Conservation (phyloP, 2,113 vertebrate genomes). For the Myodes glareolus region DNA sequence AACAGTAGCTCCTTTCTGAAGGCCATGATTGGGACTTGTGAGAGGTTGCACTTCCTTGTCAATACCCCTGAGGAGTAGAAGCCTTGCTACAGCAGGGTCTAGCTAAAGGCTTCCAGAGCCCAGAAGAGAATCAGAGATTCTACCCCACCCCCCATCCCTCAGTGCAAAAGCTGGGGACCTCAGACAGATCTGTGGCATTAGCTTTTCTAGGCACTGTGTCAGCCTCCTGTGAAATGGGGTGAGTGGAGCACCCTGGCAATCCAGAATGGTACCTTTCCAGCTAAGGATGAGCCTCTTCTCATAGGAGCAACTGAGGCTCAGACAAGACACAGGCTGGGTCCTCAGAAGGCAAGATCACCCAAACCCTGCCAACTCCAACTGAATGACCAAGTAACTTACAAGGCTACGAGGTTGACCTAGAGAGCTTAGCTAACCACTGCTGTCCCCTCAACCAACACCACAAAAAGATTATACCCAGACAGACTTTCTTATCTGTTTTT, state of each 20-base stretch:
- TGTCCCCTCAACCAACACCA: too few species aligned
- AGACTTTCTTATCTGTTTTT: too few species aligned
- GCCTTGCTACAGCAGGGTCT: not conserved
- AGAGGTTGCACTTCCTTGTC: not conserved
- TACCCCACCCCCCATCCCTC: too few species aligned
- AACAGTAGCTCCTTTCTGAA: not conserved
- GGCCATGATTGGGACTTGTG: not conserved
- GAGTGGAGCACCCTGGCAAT: fast-evolving
- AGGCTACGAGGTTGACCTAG: not conserved
- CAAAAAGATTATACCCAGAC: too few species aligned
- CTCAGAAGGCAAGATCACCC: not conserved
- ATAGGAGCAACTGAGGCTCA: not conserved
- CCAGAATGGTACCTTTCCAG: too few species aligned
- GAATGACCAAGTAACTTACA: not conserved
- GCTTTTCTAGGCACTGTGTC: not conserved
- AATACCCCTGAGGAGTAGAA: not conserved
- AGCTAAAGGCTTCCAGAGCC: not conserved
- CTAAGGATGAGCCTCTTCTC: not conserved
- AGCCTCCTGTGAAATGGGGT: not conserved
- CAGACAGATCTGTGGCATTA: not conserved
- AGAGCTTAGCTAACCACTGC: not conserved
- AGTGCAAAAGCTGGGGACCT: not conserved
- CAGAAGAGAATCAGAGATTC: too few species aligned
- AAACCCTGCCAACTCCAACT: not conserved
- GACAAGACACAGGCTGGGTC: not conserved